These are phyloP conservation scores for Rhizoglyphus robini DNA, from an alignment of 1,140 invertebrate species.

Conservation along the genomic window DNA sequence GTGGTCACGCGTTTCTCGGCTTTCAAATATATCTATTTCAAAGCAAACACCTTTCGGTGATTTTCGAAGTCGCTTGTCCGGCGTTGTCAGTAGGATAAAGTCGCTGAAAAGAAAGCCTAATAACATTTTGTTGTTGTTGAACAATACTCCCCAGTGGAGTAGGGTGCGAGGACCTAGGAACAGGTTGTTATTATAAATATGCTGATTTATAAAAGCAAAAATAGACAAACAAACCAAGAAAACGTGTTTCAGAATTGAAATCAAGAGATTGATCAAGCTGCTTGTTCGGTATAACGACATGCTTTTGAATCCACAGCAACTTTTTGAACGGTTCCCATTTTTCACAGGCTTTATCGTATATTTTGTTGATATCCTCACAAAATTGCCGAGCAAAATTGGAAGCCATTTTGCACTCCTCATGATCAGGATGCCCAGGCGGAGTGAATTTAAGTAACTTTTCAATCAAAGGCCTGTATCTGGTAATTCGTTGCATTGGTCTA, in stretches of 20 bases:
- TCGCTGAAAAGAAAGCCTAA: slow-evolving; percentile 66
- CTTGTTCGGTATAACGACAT: slow-evolving; percentile 34
- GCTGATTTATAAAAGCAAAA: slow-evolving; percentile 53
- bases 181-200: slow-evolving; percentile 64
- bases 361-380: slow-evolving; percentile 53
- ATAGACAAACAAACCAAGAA: not conserved
- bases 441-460: slow-evolving; percentile 63
- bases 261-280: not conserved
- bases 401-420: slow-evolving; percentile 52
- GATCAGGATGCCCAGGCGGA: slow-evolving; percentile 50
- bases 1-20: slow-evolving; percentile 48
- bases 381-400: slow-evolving; percentile 53
- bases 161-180: slow-evolving; percentile 55
- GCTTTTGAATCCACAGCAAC: slow-evolving; percentile 59
- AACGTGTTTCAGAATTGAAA: not conserved
- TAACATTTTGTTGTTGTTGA: slow-evolving; percentile 57
- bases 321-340: slow-evolving; percentile 64
- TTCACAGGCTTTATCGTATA: slow-evolving; percentile 42
- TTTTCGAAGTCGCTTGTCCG: not conserved
- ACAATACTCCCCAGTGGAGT: slow-evolving; percentile 51
- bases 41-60: not conserved
- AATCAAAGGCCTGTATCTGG: slow-evolving; percentile 66
- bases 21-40: slow-evolving; percentile 41
- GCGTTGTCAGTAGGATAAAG: slow-evolving; percentile 47
- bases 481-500: slow-evolving; percentile 76